A percentile compares a stretch with the other conserved stretches of the same genome.
Conservation (phyloP, 2,888 invertebrate species). For the Bursaphelenchus okinawaensis region DNA sequence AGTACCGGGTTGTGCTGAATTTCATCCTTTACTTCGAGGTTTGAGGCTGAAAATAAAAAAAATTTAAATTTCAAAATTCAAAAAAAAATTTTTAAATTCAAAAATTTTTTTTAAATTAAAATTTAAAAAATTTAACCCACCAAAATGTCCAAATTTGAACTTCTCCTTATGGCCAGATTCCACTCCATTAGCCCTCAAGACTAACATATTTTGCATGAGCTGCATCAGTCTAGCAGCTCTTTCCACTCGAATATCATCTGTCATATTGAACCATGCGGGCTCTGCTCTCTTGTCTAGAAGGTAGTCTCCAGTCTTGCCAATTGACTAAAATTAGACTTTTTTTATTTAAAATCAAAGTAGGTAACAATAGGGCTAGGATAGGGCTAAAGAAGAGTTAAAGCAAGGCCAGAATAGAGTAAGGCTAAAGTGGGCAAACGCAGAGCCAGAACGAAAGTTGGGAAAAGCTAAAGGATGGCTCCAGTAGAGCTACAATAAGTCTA, state of each 20-base stretch:
- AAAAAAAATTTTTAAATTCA: neutral
- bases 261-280: slow-evolving; percentile 37
- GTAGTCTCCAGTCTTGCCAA: slow-evolving; percentile 44
- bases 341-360: slow-evolving; percentile 5
- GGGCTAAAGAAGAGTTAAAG: too few relatives aligned
- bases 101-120: neutral
- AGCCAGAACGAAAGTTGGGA: too few relatives aligned
- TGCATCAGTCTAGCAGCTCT: slow-evolving; percentile 35
- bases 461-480: too few relatives aligned
- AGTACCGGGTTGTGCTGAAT: neutral
- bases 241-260: slow-evolving; percentile 9
- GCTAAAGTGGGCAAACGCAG: too few relatives aligned
- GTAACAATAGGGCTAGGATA: too few relatives aligned
- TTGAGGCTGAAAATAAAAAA: neutral
- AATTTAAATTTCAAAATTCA: too few relatives aligned
- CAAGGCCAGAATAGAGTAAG: too few relatives aligned
- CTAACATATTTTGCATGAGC: slow-evolving; percentile 38
- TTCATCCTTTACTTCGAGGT: neutral
- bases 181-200: slow-evolving; percentile 37
- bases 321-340: slow-evolving; percentile 22
- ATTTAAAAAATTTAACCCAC: slow-evolving; percentile 16
- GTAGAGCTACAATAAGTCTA: too few relatives aligned
- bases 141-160: neutral
- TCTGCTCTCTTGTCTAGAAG: slow-evolving; percentile 28
- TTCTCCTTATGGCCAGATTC: slow-evolving; percentile 18